A percentile compares a stretch with the other conserved stretches of the same genome.
phyloP scores from a whole-genome alignment of 1,140 invertebrate genomes.

The Globodera rostochiensis region DNA sequence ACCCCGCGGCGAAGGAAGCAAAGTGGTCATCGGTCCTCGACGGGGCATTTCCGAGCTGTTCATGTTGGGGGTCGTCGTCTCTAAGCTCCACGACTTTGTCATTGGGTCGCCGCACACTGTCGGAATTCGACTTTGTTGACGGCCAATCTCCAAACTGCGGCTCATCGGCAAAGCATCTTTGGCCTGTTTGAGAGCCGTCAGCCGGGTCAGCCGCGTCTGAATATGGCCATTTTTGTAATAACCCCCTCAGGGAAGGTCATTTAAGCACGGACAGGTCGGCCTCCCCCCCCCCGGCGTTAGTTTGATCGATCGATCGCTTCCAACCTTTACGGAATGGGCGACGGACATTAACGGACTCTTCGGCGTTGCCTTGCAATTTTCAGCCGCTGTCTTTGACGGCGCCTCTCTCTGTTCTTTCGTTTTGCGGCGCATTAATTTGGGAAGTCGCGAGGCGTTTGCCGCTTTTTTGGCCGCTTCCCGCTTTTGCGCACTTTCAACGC shows the following conservation, averaged over 20 bases:
- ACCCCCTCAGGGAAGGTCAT: no score
- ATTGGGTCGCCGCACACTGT: background rate
- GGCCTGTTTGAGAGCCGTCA: conserved; percentile 8
- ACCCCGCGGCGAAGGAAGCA: conserved; percentile 25
- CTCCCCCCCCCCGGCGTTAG: no score
- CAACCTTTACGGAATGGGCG: conserved; percentile 44
- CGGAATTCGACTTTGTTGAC: conserved; percentile 15
- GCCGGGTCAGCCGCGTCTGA: conserved; percentile 32
- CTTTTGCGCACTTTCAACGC: background rate
- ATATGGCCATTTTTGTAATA: conserved; percentile 28
- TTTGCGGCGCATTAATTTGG: conserved; percentile 12
- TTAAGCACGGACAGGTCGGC: background rate
- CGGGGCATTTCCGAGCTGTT: conserved; percentile 26
- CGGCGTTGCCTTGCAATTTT: conserved; percentile 21
- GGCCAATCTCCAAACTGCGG: conserved; percentile 27
- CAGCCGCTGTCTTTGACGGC: background rate
- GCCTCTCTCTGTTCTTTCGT: conserved; percentile 18
- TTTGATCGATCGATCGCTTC: background rate
- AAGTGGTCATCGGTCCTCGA: conserved; percentile 29
- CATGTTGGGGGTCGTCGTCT: background rate
- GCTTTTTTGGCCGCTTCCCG: background rate
- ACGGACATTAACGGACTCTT: conserved; percentile 53
- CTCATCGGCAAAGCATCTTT: conserved; percentile 27
- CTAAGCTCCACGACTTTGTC: conserved; percentile 36
- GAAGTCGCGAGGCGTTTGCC: conserved; percentile 20